Percentiles rank a stretch among this genome's conserved stretches.
Evolutionary conservation across 2,113 vertebrate genomes (phyloP).

Genomic region (Catharus minimus): DNA sequence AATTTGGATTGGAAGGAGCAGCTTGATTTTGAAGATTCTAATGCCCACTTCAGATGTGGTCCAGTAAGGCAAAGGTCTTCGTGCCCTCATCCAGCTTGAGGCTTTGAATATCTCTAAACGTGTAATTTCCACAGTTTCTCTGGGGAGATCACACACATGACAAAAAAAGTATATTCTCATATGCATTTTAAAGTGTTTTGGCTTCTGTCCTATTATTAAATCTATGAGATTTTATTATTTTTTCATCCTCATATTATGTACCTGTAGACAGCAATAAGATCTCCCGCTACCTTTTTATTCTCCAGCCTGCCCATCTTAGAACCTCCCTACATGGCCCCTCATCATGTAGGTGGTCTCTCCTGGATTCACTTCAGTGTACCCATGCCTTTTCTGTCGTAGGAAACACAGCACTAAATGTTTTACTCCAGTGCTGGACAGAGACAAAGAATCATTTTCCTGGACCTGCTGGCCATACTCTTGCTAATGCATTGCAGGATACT

Average conservation of each 20-base stretch:
- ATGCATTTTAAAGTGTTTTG: not conserved
- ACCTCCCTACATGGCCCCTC: not conserved
- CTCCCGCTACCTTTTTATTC: not conserved
- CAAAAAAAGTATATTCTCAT: not conserved
- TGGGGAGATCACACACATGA: rapidly evolving
- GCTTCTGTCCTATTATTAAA: not conserved
- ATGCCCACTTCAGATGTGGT: rapidly evolving
- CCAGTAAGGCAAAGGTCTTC: not conserved
- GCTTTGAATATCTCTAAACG: not conserved
- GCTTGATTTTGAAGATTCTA: not conserved
- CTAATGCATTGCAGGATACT: not conserved
- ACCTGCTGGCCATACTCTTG: not conserved
- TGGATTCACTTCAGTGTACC: not conserved
- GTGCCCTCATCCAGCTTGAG: not conserved
- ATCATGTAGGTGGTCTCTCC: not conserved
- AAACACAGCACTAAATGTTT: not conserved
- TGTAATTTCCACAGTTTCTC: not conserved
- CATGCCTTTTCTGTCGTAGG: not conserved
- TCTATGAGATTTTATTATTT: not conserved
- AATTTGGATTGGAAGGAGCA: not conserved
- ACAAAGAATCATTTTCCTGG: not conserved
- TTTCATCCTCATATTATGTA: rapidly evolving
- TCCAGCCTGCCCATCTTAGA: not conserved
- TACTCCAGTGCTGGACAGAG: not conserved
- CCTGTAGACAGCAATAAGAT: not conserved